Evolutionary conservation across 2,888 invertebrate genomes (phyloP), one percentile per base, ranked within the genome.

Genomic region (Galerucella nymphaeae): DNA sequence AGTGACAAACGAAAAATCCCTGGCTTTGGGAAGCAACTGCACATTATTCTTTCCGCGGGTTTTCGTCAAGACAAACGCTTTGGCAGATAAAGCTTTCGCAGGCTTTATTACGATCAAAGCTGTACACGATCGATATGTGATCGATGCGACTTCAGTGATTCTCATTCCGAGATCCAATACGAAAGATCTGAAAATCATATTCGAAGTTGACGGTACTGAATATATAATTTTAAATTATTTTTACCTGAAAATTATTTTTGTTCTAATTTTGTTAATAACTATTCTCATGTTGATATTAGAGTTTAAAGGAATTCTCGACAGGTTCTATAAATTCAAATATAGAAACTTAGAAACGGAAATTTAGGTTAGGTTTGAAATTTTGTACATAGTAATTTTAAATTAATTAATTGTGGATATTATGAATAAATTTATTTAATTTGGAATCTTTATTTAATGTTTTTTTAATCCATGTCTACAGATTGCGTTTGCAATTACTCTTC

Each of bases 141-240:
- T 73, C 6, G 62, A 68, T 41, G 68, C 48, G 30, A 68, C 76
- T 2, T 64, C 67, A 11, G 58, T 76, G 11, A 57, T 76, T 38
- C 50, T 76, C 8, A 41, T 73, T 11, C 66, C 65, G 38, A 59
- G 45, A 14, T 61, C 73, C 4, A 45, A 66, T 45, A 62, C 68
- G 14, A 72, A 73, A 11, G 59, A 74, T 20, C 20, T 69, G 48
- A 72, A 61, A 23, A 50, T 74, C 2, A 61, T 74, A 13, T 74
- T 75, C 23, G 72, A 69, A 41, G 66, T 74, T 2, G 70, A 77
- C 20, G 74, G 74, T 13, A 71, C 70, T 1, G 74, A 74, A 20
- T 80, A 78, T 58, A 75, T 80, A 14, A 70, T 80, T 23, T 58
- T 79, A n/a, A 77, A 80, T 62, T 78, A 77, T 59, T 78, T 71